These are phyloP conservation scores for Hydrotaea diabolus DNA, from an alignment of 2,888 invertebrate species.

Conservation along the genomic window DNA sequence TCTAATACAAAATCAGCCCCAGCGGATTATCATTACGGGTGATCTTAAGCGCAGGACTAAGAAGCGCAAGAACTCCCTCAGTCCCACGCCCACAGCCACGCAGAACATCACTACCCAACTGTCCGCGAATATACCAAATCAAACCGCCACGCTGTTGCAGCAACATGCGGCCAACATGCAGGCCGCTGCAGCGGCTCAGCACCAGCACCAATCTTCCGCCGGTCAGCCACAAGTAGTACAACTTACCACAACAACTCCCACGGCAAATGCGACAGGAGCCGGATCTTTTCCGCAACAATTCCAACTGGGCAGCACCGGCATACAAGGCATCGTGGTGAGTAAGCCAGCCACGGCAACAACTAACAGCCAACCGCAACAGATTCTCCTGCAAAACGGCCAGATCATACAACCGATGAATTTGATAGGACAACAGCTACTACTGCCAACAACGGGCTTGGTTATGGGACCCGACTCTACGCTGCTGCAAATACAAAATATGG, in stretches of 20 bases:
- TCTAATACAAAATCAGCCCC: constrained; percentile 71
- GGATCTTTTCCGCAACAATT: constrained; percentile 86
- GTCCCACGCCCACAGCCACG: constrained; percentile 72
- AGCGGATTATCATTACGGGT: constrained; percentile 83
- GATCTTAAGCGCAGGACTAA: constrained; percentile 85
- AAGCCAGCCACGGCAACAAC: constrained; percentile 80
- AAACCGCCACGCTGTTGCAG: constrained; percentile 70
- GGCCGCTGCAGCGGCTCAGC: constrained; percentile 75
- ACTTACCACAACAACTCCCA: constrained; percentile 77
- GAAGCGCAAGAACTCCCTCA: constrained; percentile 85
- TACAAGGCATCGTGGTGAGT: constrained; percentile 87
- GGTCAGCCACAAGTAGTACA: constrained; percentile 73
- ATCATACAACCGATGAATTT: constrained; percentile 92
- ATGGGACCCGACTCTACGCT: constrained; percentile 91
- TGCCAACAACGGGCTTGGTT: constrained; percentile 92
- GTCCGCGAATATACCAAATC: constrained; percentile 78
- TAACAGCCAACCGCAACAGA: constrained; percentile 81
- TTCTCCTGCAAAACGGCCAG: constrained; percentile 82
- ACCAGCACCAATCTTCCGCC: constrained; percentile 78
- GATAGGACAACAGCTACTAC: constrained; percentile 91
- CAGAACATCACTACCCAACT: constrained; percentile 79
- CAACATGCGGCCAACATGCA: constrained; percentile 69
- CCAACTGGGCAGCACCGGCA: constrained; percentile 88
- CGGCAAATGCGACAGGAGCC: constrained; percentile 81
- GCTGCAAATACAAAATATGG: constrained; percentile 89